Evolutionary conservation across 2,113 vertebrate genomes (phyloP), one percentile per base, ranked within the genome.

Genomic region (Crotalus viridis): DNA sequence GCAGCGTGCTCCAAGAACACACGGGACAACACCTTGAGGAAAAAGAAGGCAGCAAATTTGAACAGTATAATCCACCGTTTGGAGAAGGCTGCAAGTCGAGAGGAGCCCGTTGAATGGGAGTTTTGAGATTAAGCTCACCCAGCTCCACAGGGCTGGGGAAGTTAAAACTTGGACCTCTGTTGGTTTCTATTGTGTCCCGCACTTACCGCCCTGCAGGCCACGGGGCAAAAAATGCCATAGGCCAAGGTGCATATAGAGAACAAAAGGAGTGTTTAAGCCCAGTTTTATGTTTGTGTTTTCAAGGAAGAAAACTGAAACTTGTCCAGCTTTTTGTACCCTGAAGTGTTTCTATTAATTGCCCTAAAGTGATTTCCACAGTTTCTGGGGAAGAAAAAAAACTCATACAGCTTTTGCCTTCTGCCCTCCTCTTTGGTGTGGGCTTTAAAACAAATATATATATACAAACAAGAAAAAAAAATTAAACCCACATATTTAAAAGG

Each of bases 21-120:
- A 85, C 98, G 98, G 96, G 99, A 99, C 98, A 99, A 98, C 98
- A 99, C 98, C 96, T 95, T 99, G 98, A 97, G 99, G 94, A 99
- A 98, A 98, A 99, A 99, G 98, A 99, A 99, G 96, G 99, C 99
- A 46, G 99, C 99, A 92, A 99, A 99, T 98, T 98, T 99, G 97
- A 99, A 99, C 98, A 99, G 98, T 98, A 99, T 99, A 97, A 99
- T 99, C 97, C 98, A 99, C 98, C 98, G 99, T 97, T 96, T 99
- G 98, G 99, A 99, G 98, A 99, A 99, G 97, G 99, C 99, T 26
- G 99, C 99, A 57, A 99, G 98, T 96, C 98, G 99, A 93, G 99
- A 99, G 97, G 99, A 99, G 97, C 98, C 98, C 94, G 98, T 98
- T 61, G 99, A 99, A 97, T 99, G 99, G 99, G 99, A 99, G 98